Base-by-base conservation (phyloP, 1,140 invertebrate genomes). In the Liolophura sinensis region DNA sequence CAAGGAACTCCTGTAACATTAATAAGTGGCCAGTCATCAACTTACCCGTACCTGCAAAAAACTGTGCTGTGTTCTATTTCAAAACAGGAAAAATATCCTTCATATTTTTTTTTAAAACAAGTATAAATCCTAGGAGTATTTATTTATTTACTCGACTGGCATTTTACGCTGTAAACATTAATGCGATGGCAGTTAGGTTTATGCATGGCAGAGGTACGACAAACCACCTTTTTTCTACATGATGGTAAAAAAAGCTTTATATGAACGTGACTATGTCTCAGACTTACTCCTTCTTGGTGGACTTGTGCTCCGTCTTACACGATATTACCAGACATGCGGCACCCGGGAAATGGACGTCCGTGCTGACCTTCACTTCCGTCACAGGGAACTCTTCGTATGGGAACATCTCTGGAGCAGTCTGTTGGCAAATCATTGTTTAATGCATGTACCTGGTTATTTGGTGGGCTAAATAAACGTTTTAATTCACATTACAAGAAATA, bases 361-460 rank as follows among this genome's bases (percentile, higher is more conserved):
- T 82, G 67, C 72, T 77, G 5, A 80, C 65, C 62, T 82, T 83
- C 0, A 73, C 69, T 64, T 83, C 81, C 25, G 71, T 78, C 15
- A 83, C 77, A n/a, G 75, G 73, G 65, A 82, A 78, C 61, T 80
- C 78, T 68, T 82, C 76, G 70, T 66, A 81, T 7, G 74, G 75
- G 68, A 84, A 84, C 77, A 79, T 80, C 65, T 84, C 82, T 58
- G 82, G 82, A 18, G 82, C 78, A 61, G 78, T 83, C 80, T 83
- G 64, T 59, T 14, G 7, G 31, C 1, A 60, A 60, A 27, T 14
- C 20, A 60, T 7, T 11, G 40, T 46, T 18, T 40, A 18, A 60
- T 7, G 20, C n/a, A 58, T 15, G 18, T 7, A 20, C 18, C 1
- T 15, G 4, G 27, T 31, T 58, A 27, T 46, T 55, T 57, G 5